A percentile compares a stretch with the other conserved stretches of the same genome.
phyloP scores from a whole-genome alignment of 2,797 vertebrate species.

The Masticophis lateralis region DNA sequence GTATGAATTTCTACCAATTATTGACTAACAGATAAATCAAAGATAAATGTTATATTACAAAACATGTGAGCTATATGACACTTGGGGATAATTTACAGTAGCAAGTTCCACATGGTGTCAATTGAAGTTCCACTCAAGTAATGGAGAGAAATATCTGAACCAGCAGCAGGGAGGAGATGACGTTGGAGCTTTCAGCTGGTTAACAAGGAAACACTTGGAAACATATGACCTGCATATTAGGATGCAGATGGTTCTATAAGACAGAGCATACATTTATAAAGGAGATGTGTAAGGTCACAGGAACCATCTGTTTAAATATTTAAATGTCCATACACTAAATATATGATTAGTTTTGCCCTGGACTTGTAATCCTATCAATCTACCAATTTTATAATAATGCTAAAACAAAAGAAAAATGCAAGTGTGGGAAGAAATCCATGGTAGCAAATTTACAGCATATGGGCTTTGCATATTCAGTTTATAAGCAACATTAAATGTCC shows the following conservation, averaged over 20 bases:
- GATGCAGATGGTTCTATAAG: constrained; percentile 68
- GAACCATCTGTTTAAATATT: constrained; percentile 69
- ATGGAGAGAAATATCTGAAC: constrained; percentile 50
- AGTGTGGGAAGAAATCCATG: constrained; percentile 55
- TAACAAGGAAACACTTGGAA: constrained; percentile 65
- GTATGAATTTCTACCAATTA: background rate
- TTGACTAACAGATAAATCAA: background rate
- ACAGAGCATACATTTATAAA: constrained; percentile 68
- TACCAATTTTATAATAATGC: constrained; percentile 57
- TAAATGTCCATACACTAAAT: constrained; percentile 63
- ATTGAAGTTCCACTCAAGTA: constrained; percentile 11
- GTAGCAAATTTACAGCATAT: constrained; percentile 66
- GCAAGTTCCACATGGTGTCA: constrained; percentile 7
- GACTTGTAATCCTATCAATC: constrained; percentile 61
- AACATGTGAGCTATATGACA: constrained; percentile 2
- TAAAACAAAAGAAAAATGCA: constrained; percentile 63
- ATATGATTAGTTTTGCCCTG: constrained; percentile 61
- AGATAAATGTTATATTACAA: background rate
- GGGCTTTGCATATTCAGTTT: constrained; percentile 34
- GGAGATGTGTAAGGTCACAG: constrained; percentile 71
- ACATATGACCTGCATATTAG: constrained; percentile 70
- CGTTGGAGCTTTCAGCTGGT: constrained; percentile 57
- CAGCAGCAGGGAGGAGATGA: constrained; percentile 46
- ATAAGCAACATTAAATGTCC: constrained; percentile 32
- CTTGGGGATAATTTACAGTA: constrained; percentile 12